These are phyloP conservation scores for Odontothrips loti DNA, from an alignment of 2,888 invertebrate species.

Conservation along the genomic window DNA sequence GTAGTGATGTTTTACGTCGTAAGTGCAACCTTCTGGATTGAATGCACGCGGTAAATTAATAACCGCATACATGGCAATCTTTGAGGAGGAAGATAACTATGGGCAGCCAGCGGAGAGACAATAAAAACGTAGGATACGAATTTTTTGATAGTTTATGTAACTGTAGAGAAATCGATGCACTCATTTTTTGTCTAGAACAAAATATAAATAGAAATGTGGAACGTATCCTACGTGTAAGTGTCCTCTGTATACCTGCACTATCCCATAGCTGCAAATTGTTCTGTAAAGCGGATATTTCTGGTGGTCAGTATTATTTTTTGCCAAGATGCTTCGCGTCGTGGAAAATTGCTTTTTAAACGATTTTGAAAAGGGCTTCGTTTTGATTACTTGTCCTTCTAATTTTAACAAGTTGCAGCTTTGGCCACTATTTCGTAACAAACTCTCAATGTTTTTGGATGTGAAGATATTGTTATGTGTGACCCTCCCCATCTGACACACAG, in stretches of 20 bases:
- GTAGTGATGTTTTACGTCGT: too few relatives aligned
- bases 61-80: too few relatives aligned
- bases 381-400: background rate
- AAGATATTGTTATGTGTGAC: too few relatives aligned
- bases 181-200: background rate
- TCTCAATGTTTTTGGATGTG: too few relatives aligned
- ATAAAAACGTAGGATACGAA: background rate
- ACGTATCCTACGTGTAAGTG: conserved; percentile 6
- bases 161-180: background rate
- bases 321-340: too few relatives aligned
- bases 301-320: too few relatives aligned
- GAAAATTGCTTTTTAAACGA: background rate
- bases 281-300: background rate
- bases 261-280: background rate
- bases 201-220: background rate
- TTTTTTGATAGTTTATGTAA: background rate
- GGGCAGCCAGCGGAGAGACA: conserved; percentile 23
- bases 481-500: too few relatives aligned
- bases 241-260: background rate
- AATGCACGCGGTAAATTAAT: too few relatives aligned
- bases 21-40: too few relatives aligned
- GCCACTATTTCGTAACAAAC: background rate
- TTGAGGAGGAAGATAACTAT: background rate
- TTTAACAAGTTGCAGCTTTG: background rate
- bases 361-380: background rate